These are phyloP conservation scores for Notothenia rossii DNA, from an alignment of 2,113 vertebrate species.

Conservation along the genomic window DNA sequence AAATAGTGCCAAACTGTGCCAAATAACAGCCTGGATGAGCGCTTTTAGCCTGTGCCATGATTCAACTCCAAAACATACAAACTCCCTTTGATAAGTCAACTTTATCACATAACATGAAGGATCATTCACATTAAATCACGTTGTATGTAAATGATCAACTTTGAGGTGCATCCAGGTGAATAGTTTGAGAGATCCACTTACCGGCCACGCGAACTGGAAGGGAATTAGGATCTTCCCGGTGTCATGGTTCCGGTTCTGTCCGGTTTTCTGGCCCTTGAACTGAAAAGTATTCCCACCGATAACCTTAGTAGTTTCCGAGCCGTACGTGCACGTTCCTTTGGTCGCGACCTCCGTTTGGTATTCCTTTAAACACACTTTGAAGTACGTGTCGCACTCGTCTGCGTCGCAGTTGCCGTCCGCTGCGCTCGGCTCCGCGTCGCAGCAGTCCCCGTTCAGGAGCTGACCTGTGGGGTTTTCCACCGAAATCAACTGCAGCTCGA, in stretches of 20 bases:
- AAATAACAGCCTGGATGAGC: neutral
- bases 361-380: slow-evolving; percentile 94
- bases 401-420: slow-evolving; percentile 84
- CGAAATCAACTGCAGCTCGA: slow-evolving; percentile 93
- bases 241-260: slow-evolving; percentile 80
- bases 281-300: slow-evolving; percentile 95
- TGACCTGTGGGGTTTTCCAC: slow-evolving; percentile 92
- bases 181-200: slow-evolving; percentile 77
- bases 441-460: slow-evolving; percentile 91
- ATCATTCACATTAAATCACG: neutral
- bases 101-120: neutral
- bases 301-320: slow-evolving; percentile 90
- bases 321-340: slow-evolving; percentile 90
- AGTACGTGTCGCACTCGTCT: slow-evolving; percentile 95
- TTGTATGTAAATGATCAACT: no score
- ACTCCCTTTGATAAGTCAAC: neutral
- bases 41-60: neutral
- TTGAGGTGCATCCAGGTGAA: neutral
- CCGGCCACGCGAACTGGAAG: slow-evolving; percentile 97
- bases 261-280: slow-evolving; percentile 84
- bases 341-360: slow-evolving; percentile 92
- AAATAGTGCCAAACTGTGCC: slow-evolving; percentile 8
- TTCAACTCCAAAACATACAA: slow-evolving; percentile 1
- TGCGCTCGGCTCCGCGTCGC: slow-evolving; percentile 85
- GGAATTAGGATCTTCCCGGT: slow-evolving; percentile 90